Conservation (phyloP, 2,797 vertebrate genomes). For the Syngnathus rostellatus region DNA sequence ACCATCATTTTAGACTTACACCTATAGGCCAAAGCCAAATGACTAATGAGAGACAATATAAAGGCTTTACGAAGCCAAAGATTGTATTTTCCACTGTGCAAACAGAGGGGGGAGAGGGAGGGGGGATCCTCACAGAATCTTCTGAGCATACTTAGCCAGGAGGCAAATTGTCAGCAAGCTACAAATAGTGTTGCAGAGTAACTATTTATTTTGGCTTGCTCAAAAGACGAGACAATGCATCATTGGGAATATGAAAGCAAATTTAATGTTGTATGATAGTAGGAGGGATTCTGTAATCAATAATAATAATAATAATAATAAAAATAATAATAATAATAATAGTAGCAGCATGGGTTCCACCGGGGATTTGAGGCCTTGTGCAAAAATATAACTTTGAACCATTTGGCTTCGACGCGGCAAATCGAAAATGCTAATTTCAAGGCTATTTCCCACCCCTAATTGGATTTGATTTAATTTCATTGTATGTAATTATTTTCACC, state of each 20-base stretch:
- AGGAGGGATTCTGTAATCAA: neutral
- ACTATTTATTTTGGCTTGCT: slow-evolving; percentile 50
- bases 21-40: slow-evolving; percentile 11
- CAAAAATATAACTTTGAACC: slow-evolving; percentile 1
- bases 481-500: too few relatives aligned
- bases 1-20: neutral
- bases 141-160: slow-evolving; percentile 33
- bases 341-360: neutral
- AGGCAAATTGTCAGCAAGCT: slow-evolving; percentile 54
- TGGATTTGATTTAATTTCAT: too few relatives aligned
- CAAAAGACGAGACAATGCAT: slow-evolving; percentile 37
- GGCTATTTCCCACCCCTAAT: neutral
- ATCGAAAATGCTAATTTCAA: neutral
- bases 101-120: slow-evolving; percentile 41
- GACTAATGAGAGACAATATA: slow-evolving; percentile 36
- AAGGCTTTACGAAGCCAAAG: slow-evolving; percentile 21
- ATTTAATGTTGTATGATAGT: neutral
- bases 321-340: neutral
- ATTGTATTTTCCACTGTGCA: slow-evolving; percentile 41
- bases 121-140: slow-evolving; percentile 29
- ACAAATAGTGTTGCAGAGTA: slow-evolving; percentile 36
- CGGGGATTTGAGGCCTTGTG: neutral
- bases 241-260: slow-evolving; percentile 35
- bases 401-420: neutral
- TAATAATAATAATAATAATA: neutral